These are phyloP conservation scores for Papilio aristodemus DNA, from an alignment of 1,140 invertebrate genomes.

Conservation along the genomic window DNA sequence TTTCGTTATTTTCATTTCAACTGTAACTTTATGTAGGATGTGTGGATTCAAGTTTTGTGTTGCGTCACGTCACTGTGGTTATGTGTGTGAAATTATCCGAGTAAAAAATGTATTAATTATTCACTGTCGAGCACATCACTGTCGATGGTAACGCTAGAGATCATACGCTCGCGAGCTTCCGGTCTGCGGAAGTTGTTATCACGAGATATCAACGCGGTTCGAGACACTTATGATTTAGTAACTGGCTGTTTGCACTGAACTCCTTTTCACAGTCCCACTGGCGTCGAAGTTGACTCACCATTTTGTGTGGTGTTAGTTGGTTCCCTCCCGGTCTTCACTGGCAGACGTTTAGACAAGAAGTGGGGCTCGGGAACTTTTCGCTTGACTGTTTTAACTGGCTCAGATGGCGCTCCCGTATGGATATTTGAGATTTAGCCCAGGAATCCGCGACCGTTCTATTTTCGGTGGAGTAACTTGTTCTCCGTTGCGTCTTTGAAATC, in stretches of 20 bases:
- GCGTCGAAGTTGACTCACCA: constrained; percentile 82
- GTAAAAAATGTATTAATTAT: constrained; percentile 49
- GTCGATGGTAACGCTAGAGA: constrained; percentile 36
- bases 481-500: constrained; percentile 52
- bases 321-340: constrained; percentile 83
- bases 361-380: constrained; percentile 84
- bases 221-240: constrained; percentile 60
- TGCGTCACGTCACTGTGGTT: constrained; percentile 45
- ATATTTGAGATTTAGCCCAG: constrained; percentile 82
- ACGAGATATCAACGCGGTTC: constrained; percentile 48
- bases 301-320: constrained; percentile 81
- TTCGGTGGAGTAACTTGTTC: constrained; percentile 71
- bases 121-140: constrained; percentile 73
- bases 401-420: constrained; percentile 84
- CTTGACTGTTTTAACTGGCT: constrained; percentile 86
- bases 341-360: constrained; percentile 87
- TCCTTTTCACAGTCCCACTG: constrained; percentile 74
- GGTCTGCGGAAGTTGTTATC: constrained; percentile 67
- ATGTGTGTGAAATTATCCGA: constrained; percentile 43
- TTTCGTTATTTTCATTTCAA: constrained; percentile 67
- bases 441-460: constrained; percentile 81
- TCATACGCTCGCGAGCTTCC: constrained; percentile 57
- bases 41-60: constrained; percentile 52
- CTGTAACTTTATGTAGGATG: constrained; percentile 50
- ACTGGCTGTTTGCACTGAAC: constrained; percentile 67